phyloP scores from a whole-genome alignment of 2,888 invertebrate species.

The Phytoseiulus persimilis region DNA sequence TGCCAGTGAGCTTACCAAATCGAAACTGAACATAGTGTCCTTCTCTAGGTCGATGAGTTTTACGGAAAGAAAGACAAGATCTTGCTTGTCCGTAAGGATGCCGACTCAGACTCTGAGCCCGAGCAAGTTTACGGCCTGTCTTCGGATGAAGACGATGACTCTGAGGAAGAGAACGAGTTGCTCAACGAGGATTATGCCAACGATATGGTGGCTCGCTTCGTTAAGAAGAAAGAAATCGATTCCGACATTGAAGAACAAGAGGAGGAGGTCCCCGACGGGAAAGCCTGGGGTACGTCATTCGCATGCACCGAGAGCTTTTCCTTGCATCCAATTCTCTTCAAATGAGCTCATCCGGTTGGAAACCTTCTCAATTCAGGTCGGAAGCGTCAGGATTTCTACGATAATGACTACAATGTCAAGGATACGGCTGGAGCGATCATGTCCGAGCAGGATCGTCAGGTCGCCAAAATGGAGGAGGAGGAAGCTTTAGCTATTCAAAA shows the following conservation, averaged over 20 bases:
- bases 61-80: slow-evolving; percentile 41
- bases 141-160: slow-evolving; percentile 25
- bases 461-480: slow-evolving; percentile 70
- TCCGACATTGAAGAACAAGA: slow-evolving; percentile 69
- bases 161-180: slow-evolving; percentile 43
- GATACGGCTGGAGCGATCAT: slow-evolving; percentile 61
- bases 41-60: slow-evolving; percentile 41
- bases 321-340: not conserved
- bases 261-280: slow-evolving; percentile 65
- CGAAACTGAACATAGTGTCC: not conserved
- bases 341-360: not conserved
- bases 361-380: not conserved
- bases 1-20: too few species aligned
- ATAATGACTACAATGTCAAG: slow-evolving; percentile 78
- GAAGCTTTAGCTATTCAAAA: slow-evolving; percentile 73
- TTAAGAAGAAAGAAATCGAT: slow-evolving; percentile 48
- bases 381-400: slow-evolving; percentile 67
- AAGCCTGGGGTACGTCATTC: slow-evolving; percentile 82
- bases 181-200: slow-evolving; percentile 8
- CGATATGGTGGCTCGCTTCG: slow-evolving; percentile 40
- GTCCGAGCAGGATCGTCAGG: slow-evolving; percentile 57
- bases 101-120: not conserved
- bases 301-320: too few species aligned
- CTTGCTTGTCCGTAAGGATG: not conserved
- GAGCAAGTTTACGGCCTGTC: slow-evolving; percentile 16